Evolutionary conservation across 2,888 invertebrate species (phyloP).

Genomic region (Phortica okadai): DNA sequence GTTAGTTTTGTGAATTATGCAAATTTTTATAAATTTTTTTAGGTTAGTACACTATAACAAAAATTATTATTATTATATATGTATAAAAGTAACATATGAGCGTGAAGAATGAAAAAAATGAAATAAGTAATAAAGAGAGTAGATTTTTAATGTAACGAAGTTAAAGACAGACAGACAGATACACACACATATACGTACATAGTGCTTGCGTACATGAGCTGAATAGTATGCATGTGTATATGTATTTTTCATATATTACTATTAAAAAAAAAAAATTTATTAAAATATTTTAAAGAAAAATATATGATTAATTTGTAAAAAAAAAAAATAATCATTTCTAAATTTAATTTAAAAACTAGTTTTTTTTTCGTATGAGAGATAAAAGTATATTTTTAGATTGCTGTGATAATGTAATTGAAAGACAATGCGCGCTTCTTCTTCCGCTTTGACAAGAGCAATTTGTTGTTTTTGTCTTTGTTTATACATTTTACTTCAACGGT

Average conservation of each 20-base stretch:
- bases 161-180: background rate
- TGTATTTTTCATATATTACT: constrained; percentile 4
- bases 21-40: constrained; percentile 36
- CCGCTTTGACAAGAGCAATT: too few relatives aligned
- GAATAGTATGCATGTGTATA: background rate
- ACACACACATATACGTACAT: background rate
- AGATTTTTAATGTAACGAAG: background rate
- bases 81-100: constrained; percentile 34
- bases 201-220: background rate
- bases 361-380: too few relatives aligned
- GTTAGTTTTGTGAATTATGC: constrained; percentile 14
- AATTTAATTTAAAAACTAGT: background rate
- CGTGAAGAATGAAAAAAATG: background rate
- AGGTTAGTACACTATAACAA: constrained; percentile 34
- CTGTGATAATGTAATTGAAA: too few relatives aligned
- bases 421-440: too few relatives aligned
- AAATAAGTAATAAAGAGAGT: background rate
- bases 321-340: background rate
- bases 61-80: constrained; percentile 34
- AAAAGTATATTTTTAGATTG: too few relatives aligned
- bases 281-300: background rate
- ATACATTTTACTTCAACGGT: too few relatives aligned
- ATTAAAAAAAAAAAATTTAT: background rate
- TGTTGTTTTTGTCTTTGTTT: too few relatives aligned
- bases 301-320: background rate